A percentile compares a stretch with the other conserved stretches of the same genome.
phyloP scores from a whole-genome alignment of 2,888 invertebrate genomes.

The Apamea crenata region DNA sequence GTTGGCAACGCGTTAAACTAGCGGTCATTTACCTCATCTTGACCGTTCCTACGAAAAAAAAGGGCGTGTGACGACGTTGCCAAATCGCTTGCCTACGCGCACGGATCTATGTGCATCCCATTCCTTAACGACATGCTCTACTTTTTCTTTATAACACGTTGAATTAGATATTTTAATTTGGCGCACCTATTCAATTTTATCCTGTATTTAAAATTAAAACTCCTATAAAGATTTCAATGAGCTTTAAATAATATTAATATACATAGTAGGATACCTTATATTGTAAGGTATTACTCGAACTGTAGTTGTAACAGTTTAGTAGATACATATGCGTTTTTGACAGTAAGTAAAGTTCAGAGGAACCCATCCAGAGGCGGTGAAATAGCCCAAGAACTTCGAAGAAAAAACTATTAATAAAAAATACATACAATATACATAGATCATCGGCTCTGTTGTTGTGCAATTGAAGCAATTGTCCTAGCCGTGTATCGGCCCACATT shows the following conservation, averaged over 20 bases:
- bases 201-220: background rate
- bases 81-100: background rate
- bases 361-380: background rate
- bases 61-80: background rate
- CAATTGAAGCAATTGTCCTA: constrained; percentile 52
- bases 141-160: background rate
- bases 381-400: background rate
- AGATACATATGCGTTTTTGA: too few relatives aligned
- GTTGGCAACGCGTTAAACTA: background rate
- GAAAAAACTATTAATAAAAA: background rate
- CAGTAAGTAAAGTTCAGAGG: background rate
- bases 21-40: background rate
- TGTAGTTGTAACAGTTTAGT: too few relatives aligned
- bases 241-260: background rate
- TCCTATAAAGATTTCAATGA: background rate
- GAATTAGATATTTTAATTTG: background rate
- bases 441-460: constrained; percentile 14
- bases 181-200: background rate
- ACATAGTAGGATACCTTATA: too few relatives aligned
- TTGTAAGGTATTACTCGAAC: too few relatives aligned
- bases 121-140: too few relatives aligned
- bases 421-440: background rate
- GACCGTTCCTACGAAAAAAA: background rate
- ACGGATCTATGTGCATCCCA: background rate
- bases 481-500: constrained; percentile 48